Evolutionary conservation across 2,113 vertebrate genomes (phyloP).

Genomic region (Epinephelus moara): DNA sequence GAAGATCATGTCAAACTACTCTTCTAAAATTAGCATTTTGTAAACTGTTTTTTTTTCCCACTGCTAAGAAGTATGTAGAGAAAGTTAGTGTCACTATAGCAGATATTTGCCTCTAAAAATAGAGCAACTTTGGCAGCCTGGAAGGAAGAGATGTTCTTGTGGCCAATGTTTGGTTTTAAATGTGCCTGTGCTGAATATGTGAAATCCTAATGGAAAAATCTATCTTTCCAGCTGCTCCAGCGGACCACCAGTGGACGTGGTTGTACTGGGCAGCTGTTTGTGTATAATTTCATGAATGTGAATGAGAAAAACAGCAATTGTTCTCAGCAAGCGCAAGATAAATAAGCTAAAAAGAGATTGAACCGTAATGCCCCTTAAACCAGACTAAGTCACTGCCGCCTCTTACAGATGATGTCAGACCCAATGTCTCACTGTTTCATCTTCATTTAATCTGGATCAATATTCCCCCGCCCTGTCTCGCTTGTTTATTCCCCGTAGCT

Average conservation of each 20-base stretch:
- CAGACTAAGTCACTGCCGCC: constrained; percentile 29
- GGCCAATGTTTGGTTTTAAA: not conserved
- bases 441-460: constrained; percentile 47
- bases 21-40: constrained; percentile 12
- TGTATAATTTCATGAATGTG: constrained; percentile 1
- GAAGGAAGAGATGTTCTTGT: not conserved
- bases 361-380: constrained; percentile 34
- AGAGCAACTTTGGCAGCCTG: not conserved
- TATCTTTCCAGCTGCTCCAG: not conserved
- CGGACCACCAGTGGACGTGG: not conserved
- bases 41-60: not conserved
- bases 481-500: constrained; percentile 5
- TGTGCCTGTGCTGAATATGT: not conserved
- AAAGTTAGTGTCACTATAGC: not conserved
- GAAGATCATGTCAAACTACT: not conserved
- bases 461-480: constrained; percentile 14
- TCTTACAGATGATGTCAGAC: constrained; percentile 36
- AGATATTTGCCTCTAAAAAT: constrained; percentile 17
- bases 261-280: not conserved
- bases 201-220: not conserved
- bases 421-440: constrained; percentile 39
- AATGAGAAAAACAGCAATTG: constrained; percentile 16
- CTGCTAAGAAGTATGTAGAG: not conserved
- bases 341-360: constrained; percentile 33
- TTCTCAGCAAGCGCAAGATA: constrained; percentile 11